These are phyloP conservation scores for Melipona bicolor DNA, from an alignment of 2,888 invertebrate species.

Conservation along the genomic window DNA sequence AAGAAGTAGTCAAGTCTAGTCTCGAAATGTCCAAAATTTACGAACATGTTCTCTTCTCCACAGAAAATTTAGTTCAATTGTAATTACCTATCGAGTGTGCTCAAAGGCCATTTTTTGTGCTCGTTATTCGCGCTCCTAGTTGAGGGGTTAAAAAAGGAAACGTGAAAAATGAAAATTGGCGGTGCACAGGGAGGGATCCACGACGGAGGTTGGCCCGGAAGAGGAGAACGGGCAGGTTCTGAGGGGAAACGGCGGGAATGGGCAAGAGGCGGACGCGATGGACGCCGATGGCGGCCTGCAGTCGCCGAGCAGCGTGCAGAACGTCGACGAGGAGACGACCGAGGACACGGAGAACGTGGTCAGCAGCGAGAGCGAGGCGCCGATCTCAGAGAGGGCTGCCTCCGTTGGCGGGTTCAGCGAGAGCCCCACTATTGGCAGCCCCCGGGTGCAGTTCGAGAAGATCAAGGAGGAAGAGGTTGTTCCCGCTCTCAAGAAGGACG, in stretches of 20 bases:
- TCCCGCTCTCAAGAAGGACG: conserved; percentile 58
- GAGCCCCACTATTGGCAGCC: conserved; percentile 76
- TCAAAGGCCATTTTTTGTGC: no score
- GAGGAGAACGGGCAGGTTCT: conserved; percentile 71
- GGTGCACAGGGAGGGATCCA: conserved; percentile 79
- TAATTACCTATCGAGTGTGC: no score
- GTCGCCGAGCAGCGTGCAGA: conserved; percentile 36
- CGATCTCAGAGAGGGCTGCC: conserved; percentile 81
- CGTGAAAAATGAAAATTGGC: no score
- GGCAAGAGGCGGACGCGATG: conserved; percentile 67
- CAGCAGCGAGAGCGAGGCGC: conserved; percentile 80
- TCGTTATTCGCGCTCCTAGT: no score
- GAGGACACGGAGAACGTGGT: conserved; percentile 67
- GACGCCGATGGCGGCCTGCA: conserved; percentile 76
- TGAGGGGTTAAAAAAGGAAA: no score
- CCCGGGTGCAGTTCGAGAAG: conserved; percentile 81
- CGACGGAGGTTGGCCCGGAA: conserved; percentile 78
- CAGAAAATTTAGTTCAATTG: no score
- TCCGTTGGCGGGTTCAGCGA: conserved; percentile 74
- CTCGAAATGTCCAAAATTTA: no score
- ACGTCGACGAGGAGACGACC: conserved; percentile 64
- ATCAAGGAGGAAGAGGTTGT: conserved; percentile 78
- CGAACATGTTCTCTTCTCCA: no score
- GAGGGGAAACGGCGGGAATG: conserved; percentile 49
- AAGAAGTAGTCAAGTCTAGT: no score